Evolutionary conservation across 2,888 invertebrate species (phyloP).

Genomic region (Carpatolechia fugitivella): DNA sequence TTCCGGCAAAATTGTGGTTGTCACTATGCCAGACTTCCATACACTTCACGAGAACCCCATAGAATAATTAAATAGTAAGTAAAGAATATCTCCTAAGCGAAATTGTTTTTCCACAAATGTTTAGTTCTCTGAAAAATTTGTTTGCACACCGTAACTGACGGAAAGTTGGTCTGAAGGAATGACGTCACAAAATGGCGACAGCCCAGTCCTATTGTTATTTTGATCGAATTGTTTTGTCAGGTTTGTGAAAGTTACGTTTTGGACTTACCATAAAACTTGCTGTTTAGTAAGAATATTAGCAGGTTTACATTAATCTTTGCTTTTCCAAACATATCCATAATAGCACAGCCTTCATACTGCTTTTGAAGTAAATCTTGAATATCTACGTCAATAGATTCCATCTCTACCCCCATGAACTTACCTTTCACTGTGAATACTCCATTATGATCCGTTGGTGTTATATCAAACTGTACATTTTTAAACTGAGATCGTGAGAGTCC

Average conservation of each 20-base stretch:
- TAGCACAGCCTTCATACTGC: constrained; percentile 87
- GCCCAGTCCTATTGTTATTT: no score
- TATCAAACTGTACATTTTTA: constrained; percentile 87
- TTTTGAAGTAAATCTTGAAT: constrained; percentile 86
- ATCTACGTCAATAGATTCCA: constrained; percentile 85
- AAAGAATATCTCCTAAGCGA: no score
- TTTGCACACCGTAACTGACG: no score
- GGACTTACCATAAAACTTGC: constrained; percentile 85
- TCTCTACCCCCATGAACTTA: constrained; percentile 87
- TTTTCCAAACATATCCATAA: constrained; percentile 89
- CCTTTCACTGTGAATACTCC: constrained; percentile 85
- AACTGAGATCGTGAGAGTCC: constrained; percentile 83
- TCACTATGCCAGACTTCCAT: no score
- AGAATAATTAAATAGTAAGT: no score
- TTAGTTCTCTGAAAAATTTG: no score
- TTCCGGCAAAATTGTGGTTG: no score
- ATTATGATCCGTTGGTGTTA: constrained; percentile 81
- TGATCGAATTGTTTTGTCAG: no score
- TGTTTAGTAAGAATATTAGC: constrained; percentile 85
- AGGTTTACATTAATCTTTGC: constrained; percentile 88
- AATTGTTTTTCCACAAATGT: no score
- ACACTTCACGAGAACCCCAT: no score
- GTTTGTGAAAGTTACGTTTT: constrained; percentile 28
- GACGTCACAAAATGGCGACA: no score
- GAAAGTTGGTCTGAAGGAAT: no score